Evolutionary conservation across 1,140 invertebrate species (phyloP).

Genomic region (Cydia pomonella): DNA sequence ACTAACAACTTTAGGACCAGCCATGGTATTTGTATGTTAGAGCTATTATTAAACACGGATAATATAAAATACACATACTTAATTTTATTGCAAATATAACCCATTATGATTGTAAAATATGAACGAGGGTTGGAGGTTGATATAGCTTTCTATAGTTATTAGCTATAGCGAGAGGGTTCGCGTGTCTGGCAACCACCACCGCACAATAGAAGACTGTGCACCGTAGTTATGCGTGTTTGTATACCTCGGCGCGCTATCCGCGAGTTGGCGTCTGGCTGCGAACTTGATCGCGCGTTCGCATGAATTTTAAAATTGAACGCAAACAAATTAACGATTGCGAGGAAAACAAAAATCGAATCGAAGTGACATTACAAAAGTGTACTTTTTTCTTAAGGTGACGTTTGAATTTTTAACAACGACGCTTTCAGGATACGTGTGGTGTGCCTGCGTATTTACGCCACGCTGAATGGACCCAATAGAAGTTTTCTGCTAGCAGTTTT

Average conservation of each 20-base stretch:
- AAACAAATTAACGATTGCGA: background rate
- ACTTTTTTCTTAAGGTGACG: background rate
- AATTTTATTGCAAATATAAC: no score
- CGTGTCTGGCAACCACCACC: constrained; percentile 31
- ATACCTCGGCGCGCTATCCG: background rate
- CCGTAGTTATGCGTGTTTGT: constrained; percentile 30
- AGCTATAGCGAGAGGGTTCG: constrained; percentile 17
- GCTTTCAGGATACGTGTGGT: constrained; percentile 45
- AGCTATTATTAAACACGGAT: no score
- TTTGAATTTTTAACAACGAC: constrained; percentile 33
- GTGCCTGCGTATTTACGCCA: constrained; percentile 45
- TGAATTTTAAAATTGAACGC: constrained; percentile 2
- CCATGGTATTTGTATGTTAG: no score
- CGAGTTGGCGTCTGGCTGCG: constrained; percentile 19
- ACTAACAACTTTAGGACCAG: no score
- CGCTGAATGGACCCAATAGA: constrained; percentile 60
- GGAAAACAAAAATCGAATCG: background rate
- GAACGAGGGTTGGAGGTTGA: background rate
- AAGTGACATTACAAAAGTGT: background rate
- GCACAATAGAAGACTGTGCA: constrained; percentile 13
- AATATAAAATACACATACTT: no score
- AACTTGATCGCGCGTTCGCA: constrained; percentile 25
- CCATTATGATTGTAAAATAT: constrained; percentile 25
- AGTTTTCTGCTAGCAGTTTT: constrained; percentile 63
- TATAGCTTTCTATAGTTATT: background rate